These are phyloP conservation scores for Caenorhabditis remanei DNA, from an alignment of 1,140 invertebrate species.

Conservation along the genomic window DNA sequence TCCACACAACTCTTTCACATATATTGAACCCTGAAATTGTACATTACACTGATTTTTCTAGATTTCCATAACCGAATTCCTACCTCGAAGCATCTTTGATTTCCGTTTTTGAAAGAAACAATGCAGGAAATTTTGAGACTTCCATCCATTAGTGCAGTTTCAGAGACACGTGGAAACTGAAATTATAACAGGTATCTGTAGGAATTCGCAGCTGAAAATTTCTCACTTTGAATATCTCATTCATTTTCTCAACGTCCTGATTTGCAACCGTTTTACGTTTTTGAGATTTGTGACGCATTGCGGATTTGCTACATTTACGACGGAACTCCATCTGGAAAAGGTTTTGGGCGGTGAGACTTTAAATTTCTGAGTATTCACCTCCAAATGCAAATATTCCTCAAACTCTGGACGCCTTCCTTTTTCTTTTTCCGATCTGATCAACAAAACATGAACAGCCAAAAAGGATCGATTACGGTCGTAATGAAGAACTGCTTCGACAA, in stretches of 20 bases:
- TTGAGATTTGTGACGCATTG: constrained; percentile 42
- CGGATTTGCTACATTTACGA: constrained; percentile 36
- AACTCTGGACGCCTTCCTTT: background rate
- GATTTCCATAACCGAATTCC: background rate
- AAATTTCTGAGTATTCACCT: background rate
- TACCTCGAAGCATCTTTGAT: constrained; percentile 32
- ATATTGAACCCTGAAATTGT: background rate
- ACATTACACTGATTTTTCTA: background rate
- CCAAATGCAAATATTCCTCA: constrained; percentile 41
- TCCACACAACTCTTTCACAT: constrained; percentile 20
- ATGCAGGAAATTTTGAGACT: constrained; percentile 21
- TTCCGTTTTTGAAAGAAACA: constrained; percentile 31
- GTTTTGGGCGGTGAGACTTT: background rate
- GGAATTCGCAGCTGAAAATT: background rate
- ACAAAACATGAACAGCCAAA: constrained; percentile 19
- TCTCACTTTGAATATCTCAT: constrained; percentile 19
- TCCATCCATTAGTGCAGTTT: constrained; percentile 18
- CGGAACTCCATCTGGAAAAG: constrained; percentile 38
- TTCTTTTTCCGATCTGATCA: constrained; percentile 38
- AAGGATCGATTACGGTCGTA: constrained; percentile 4
- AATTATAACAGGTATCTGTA: background rate
- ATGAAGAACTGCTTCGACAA: constrained; percentile 35
- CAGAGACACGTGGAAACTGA: constrained; percentile 3
- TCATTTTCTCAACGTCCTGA: constrained; percentile 37
- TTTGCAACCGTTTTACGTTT: background rate